These are phyloP conservation scores for Tenthredo scrophulariae DNA, from an alignment of 2,888 invertebrate species.

Conservation along the genomic window DNA sequence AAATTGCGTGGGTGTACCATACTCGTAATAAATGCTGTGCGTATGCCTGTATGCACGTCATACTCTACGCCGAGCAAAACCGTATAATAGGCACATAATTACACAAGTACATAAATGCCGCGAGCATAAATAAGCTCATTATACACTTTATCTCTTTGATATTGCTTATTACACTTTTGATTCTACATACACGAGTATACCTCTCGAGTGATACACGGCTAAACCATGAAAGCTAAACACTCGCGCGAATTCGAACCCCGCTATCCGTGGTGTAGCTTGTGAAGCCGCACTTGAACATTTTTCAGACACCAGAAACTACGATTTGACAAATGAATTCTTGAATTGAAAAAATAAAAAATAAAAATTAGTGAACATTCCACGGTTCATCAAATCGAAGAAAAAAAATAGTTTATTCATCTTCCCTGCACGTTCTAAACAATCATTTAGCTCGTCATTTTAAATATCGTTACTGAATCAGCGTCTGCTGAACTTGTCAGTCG, in stretches of 20 bases:
- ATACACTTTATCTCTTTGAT: not conserved
- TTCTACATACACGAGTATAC: not conserved
- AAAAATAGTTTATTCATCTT: not conserved
- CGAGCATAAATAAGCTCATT: not conserved
- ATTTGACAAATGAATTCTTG: not conserved
- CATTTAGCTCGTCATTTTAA: not conserved
- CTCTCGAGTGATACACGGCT: not conserved
- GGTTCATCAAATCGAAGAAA: not conserved
- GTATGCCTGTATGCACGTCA: not conserved
- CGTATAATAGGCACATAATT: not conserved
- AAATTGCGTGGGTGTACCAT: not conserved
- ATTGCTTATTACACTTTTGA: not conserved
- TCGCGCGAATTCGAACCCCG: not conserved
- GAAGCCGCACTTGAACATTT: not conserved
- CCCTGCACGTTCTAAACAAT: not conserved
- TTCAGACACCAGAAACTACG: not conserved
- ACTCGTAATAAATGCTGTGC: not conserved
- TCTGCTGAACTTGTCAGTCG: not conserved
- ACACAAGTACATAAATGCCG: not conserved
- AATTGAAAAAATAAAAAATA: not conserved
- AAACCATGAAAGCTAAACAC: not conserved
- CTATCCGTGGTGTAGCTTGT: not conserved
- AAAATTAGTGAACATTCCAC: not conserved
- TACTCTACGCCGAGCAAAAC: not conserved
- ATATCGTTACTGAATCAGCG: not conserved